Evolutionary conservation across 2,797 vertebrate species (phyloP).

Genomic region (Amniataba percoides): DNA sequence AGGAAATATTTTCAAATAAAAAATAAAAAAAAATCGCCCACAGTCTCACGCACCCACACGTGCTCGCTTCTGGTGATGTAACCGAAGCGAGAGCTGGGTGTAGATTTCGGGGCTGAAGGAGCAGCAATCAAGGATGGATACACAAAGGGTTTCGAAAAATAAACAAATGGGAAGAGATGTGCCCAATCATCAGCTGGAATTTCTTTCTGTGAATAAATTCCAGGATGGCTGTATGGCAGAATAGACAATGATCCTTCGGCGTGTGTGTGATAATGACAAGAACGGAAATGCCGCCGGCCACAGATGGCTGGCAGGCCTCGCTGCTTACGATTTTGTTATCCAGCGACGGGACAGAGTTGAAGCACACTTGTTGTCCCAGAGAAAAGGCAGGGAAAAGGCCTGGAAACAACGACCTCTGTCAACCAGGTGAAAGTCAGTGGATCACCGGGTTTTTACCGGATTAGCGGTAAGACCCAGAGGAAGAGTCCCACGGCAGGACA

Average conservation of each 20-base stretch:
- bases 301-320: conserved; percentile 36
- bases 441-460: background rate
- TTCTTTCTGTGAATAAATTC: conserved; percentile 20
- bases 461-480: background rate
- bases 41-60: conserved; percentile 18
- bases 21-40: conserved; percentile 11
- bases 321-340: conserved; percentile 17
- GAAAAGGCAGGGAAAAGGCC: background rate
- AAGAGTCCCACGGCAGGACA: background rate
- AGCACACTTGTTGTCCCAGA: conserved; percentile 14
- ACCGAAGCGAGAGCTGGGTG: conserved; percentile 18
- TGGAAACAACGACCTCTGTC: background rate
- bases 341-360: background rate
- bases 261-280: conserved; percentile 29
- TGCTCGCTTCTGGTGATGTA: conserved; percentile 51
- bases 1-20: conserved; percentile 36
- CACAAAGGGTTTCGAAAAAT: conserved; percentile 30
- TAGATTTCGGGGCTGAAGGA: conserved; percentile 31
- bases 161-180: conserved; percentile 39
- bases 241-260: conserved; percentile 2
- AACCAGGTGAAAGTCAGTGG: background rate
- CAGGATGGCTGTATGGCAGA: conserved; percentile 13
- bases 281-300: conserved; percentile 3
- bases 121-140: conserved; percentile 42
- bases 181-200: conserved; percentile 20